These are phyloP conservation scores for Atractosteus spatula DNA, from an alignment of 2,113 vertebrate species.

Conservation along the genomic window DNA sequence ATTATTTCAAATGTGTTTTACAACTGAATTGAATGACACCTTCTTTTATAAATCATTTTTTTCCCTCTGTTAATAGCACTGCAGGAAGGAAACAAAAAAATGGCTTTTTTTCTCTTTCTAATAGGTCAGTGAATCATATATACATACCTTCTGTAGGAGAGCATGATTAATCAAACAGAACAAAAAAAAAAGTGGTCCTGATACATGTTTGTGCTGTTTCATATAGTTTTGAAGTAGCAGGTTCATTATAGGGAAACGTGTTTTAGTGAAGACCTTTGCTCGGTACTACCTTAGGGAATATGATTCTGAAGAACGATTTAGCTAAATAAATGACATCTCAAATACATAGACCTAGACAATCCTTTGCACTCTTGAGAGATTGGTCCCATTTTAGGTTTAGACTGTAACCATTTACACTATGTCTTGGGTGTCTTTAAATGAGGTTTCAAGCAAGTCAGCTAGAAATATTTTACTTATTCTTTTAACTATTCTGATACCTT, in stretches of 20 bases:
- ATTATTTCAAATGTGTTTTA: too few species aligned
- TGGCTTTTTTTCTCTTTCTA: not conserved
- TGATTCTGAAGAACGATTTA: not conserved
- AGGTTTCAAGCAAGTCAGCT: too few species aligned
- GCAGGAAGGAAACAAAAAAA: conserved; percentile 27
- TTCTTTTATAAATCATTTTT: conserved; percentile 21
- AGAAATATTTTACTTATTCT: too few species aligned
- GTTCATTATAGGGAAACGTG: not conserved
- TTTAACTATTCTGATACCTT: too few species aligned
- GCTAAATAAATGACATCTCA: conserved; percentile 4
- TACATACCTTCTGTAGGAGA: not conserved
- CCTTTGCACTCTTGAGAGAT: not conserved
- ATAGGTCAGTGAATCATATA: conserved; percentile 3
- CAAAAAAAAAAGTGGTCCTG: not conserved
- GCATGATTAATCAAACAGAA: not conserved
- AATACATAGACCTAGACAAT: not conserved
- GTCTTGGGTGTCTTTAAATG: too few species aligned
- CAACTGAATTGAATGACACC: too few species aligned
- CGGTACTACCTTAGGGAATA: not conserved
- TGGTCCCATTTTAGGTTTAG: not conserved
- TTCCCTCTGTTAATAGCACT: conserved; percentile 26
- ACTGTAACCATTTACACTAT: not conserved
- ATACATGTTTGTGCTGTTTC: not conserved
- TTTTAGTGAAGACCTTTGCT: not conserved
- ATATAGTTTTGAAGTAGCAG: not conserved